phyloP scores from a whole-genome alignment of 2,113 vertebrate genomes.

The Sardina pilchardus region DNA sequence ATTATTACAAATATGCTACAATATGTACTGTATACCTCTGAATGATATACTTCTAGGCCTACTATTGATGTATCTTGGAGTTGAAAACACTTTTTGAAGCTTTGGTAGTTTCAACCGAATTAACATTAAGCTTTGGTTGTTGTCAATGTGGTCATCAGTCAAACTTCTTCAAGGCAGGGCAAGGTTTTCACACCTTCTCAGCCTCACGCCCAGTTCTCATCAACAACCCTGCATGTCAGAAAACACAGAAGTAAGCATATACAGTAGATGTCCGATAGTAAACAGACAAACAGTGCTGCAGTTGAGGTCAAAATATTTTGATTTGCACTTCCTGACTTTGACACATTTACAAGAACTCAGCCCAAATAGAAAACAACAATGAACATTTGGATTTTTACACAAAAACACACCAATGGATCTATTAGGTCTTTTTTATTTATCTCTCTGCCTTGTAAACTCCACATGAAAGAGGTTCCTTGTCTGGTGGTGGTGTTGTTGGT shows the following conservation, averaged over 20 bases:
- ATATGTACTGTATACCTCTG: too few species aligned
- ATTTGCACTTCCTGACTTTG: background rate
- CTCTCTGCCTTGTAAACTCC: background rate
- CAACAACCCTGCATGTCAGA: background rate
- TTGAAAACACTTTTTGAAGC: background rate
- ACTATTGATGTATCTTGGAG: background rate
- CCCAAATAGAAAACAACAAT: background rate
- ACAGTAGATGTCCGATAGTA: too few species aligned
- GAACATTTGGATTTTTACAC: background rate
- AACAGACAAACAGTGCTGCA: background rate
- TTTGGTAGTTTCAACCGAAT: background rate
- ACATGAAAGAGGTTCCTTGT: background rate
- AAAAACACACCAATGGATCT: background rate
- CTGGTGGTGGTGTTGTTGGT: background rate
- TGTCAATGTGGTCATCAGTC: background rate
- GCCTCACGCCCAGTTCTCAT: constrained; percentile 7
- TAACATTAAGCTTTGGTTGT: background rate
- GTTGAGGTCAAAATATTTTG: background rate
- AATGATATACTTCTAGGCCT: too few species aligned
- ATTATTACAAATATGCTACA: too few species aligned
- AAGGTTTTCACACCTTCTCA: constrained; percentile 1
- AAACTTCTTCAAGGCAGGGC: background rate
- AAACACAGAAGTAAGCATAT: background rate
- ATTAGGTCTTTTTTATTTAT: background rate
- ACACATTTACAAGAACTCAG: background rate